Evolutionary conservation across 2,888 invertebrate species (phyloP).

Genomic region (Myopa tessellatipennis): DNA sequence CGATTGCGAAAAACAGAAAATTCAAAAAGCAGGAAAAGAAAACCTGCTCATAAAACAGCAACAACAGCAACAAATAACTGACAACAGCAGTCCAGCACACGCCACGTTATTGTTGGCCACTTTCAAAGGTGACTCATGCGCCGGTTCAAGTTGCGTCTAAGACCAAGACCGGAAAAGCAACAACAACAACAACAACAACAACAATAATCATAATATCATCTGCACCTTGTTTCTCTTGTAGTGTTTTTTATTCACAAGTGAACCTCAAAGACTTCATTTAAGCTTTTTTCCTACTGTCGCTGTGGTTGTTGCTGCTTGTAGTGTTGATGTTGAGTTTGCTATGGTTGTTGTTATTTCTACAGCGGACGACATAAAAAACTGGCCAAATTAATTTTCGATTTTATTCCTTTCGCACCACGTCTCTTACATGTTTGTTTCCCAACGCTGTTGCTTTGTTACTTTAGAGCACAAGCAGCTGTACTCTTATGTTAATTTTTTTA

Average conservation of each 20-base stretch:
- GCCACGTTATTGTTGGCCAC: constrained; percentile 17
- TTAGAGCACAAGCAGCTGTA: constrained; percentile 11
- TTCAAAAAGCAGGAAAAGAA: neutral
- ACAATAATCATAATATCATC: too few relatives aligned
- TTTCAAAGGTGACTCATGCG: constrained; percentile 32
- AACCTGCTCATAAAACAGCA: neutral
- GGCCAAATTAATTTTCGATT: constrained; percentile 27
- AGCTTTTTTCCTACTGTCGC: constrained; percentile 29
- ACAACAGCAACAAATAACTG: neutral
- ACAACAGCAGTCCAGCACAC: constrained; percentile 9
- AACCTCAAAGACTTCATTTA: constrained; percentile 26
- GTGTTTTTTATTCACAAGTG: constrained; percentile 17
- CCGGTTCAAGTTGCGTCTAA: neutral
- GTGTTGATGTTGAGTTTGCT: constrained; percentile 44
- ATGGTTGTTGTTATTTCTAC: constrained; percentile 51
- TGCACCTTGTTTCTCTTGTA: constrained; percentile 7
- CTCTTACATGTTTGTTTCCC: neutral
- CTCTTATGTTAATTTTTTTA: constrained; percentile 9
- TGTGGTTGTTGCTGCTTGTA: constrained; percentile 33
- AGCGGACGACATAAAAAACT: constrained; percentile 32
- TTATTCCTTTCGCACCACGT: constrained; percentile 17
- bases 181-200: constrained; percentile 21
- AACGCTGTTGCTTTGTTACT: neutral
- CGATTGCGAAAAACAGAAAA: neutral
- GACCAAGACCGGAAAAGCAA: constrained; percentile 2